phyloP scores from a whole-genome alignment of 1,140 invertebrate species.

The Drosophila kohkoa region DNA sequence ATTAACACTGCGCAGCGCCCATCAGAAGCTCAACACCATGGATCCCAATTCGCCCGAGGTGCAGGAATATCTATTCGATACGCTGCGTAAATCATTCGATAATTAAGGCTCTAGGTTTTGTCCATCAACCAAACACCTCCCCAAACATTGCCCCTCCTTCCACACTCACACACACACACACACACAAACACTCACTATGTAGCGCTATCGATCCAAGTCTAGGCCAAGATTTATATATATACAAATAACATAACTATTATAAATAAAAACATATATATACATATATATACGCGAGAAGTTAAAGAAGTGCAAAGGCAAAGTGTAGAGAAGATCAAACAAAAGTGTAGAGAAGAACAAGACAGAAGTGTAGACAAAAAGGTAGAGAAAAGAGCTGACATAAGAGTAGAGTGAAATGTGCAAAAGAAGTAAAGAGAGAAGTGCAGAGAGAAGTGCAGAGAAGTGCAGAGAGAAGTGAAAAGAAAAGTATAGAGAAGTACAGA shows the following conservation, averaged over 20 bases:
- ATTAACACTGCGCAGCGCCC: conserved; percentile 66
- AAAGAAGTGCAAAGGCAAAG: too few species aligned
- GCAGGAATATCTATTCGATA: conserved; percentile 88
- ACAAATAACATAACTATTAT: conserved; percentile 22
- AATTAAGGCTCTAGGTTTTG: conserved; percentile 58
- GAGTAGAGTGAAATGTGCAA: too few species aligned
- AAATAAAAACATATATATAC: conserved; percentile 36
- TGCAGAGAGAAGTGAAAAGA: too few species aligned
- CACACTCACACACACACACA: background rate
- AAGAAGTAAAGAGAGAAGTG: too few species aligned
- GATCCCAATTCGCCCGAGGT: conserved; percentile 86
- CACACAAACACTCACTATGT: conserved; percentile 7
- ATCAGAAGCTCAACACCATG: conserved; percentile 86
- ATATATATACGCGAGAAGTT: background rate
- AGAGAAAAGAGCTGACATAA: background rate
- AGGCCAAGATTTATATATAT: conserved; percentile 68
- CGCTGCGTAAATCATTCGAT: conserved; percentile 87
- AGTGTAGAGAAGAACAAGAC: too few species aligned
- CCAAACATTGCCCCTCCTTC: background rate
- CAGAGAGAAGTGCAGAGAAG: too few species aligned
- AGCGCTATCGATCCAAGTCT: conserved; percentile 46
- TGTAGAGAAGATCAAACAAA: too few species aligned
- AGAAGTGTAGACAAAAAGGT: background rate
- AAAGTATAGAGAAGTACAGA: too few species aligned
- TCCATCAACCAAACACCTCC: background rate